Conservation (phyloP, 2,113 vertebrate genomes). For the Phalacrocorax brasilianus region DNA sequence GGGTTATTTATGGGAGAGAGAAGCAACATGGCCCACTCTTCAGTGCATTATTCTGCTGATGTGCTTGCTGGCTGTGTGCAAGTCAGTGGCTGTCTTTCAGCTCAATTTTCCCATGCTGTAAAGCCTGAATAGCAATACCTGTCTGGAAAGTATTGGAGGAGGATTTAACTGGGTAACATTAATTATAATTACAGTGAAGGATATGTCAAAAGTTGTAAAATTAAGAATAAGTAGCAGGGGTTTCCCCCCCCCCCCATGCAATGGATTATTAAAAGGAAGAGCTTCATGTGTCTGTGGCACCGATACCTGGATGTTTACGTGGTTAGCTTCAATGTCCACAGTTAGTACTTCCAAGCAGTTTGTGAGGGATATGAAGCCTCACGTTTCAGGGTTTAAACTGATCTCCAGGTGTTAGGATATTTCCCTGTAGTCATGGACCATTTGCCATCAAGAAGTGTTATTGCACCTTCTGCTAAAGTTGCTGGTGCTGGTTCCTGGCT, state of each 20-base stretch:
- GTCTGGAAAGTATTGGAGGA: background rate
- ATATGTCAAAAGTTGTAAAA: background rate
- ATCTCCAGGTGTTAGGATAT: background rate
- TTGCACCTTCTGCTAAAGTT: background rate
- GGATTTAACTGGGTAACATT: background rate
- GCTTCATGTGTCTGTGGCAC: background rate
- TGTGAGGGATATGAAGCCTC: background rate
- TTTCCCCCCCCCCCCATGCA: background rate
- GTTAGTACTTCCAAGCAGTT: background rate
- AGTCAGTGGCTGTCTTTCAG: background rate
- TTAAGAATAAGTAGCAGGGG: background rate
- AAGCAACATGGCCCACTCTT: background rate
- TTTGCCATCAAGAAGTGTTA: background rate
- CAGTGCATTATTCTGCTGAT: background rate
- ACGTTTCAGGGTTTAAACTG: background rate
- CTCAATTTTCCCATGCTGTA: background rate
- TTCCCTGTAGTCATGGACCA: background rate
- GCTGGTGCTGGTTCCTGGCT: background rate
- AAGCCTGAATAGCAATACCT: background rate
- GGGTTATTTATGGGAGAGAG: conserved; percentile 11
- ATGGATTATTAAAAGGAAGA: background rate
- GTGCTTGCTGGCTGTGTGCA: background rate
- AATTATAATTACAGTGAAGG: background rate
- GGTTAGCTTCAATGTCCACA: background rate
- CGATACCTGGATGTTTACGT: background rate